Conservation (phyloP, 2,113 vertebrate genomes). For the Scopus umbretta region DNA sequence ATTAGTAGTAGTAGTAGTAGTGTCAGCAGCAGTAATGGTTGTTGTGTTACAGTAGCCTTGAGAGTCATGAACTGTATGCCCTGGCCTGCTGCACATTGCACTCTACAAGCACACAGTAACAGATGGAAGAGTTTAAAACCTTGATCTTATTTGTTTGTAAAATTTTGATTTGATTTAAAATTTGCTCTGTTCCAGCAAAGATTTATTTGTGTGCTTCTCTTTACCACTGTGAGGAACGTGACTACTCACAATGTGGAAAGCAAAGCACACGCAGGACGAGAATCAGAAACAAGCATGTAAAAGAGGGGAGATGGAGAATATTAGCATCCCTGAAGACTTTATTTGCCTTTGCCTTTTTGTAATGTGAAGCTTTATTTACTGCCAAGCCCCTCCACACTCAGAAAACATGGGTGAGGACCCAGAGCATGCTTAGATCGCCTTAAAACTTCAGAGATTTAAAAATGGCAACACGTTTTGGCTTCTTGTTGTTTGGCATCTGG, state of each 20-base stretch:
- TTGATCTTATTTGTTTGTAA: background rate
- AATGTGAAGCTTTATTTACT: background rate
- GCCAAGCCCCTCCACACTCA: background rate
- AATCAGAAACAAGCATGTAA: background rate
- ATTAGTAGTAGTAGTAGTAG: background rate
- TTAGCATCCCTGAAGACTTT: background rate
- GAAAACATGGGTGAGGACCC: background rate
- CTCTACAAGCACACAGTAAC: background rate
- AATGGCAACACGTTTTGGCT: background rate
- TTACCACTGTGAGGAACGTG: conserved; percentile 1
- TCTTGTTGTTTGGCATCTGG: background rate
- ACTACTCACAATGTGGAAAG: background rate
- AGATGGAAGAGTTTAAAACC: background rate
- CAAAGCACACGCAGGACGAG: background rate
- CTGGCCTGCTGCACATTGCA: background rate
- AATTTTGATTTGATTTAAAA: conserved; percentile 13
- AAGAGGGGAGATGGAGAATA: background rate
- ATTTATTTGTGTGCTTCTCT: conserved; percentile 15
- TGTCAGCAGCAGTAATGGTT: background rate
- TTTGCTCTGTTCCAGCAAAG: background rate
- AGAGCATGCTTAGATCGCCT: background rate
- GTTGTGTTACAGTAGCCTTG: background rate
- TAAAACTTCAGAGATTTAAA: background rate
- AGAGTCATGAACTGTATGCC: background rate
- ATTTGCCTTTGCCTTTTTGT: background rate